phyloP scores from a whole-genome alignment of 2,113 vertebrate species.

The Notarius lentiginosus region DNA sequence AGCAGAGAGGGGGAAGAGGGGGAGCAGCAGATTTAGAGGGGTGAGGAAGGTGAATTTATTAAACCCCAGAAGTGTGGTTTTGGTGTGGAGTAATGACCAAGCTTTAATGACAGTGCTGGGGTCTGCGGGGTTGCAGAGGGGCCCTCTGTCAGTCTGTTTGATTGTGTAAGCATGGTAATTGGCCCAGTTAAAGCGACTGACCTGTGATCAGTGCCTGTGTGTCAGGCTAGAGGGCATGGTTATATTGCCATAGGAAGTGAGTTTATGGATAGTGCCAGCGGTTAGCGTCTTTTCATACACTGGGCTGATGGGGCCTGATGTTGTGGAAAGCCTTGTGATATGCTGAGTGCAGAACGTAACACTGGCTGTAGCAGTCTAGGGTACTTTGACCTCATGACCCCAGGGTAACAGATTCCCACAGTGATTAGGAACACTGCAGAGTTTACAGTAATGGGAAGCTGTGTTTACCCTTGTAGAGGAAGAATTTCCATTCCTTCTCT shows the following conservation, averaged over 20 bases:
- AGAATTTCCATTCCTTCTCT: constrained; percentile 6
- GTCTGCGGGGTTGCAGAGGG: constrained; percentile 35
- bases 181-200: constrained; percentile 48
- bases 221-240: constrained; percentile 41
- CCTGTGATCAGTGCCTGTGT: constrained; percentile 44
- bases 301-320: constrained; percentile 31
- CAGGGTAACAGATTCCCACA: constrained; percentile 39
- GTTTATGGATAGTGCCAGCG: constrained; percentile 41
- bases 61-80: constrained; percentile 56
- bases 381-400: constrained; percentile 35
- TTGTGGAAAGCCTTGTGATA: constrained; percentile 41
- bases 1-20: constrained; percentile 24
- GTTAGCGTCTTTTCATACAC: constrained; percentile 43
- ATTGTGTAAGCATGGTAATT: constrained; percentile 53
- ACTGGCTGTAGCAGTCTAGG: constrained; percentile 31
- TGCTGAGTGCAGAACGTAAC: constrained; percentile 33
- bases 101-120: constrained; percentile 52
- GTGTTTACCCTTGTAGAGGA: constrained; percentile 11
- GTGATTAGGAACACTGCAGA: constrained; percentile 18
- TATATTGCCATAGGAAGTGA: constrained; percentile 51
- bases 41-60: constrained; percentile 58
- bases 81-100: constrained; percentile 53
- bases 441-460: constrained; percentile 42
- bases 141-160: constrained; percentile 37
- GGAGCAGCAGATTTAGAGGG: constrained; percentile 46